Conservation (phyloP, 2,888 invertebrate species). For the Machimus rusticus region DNA sequence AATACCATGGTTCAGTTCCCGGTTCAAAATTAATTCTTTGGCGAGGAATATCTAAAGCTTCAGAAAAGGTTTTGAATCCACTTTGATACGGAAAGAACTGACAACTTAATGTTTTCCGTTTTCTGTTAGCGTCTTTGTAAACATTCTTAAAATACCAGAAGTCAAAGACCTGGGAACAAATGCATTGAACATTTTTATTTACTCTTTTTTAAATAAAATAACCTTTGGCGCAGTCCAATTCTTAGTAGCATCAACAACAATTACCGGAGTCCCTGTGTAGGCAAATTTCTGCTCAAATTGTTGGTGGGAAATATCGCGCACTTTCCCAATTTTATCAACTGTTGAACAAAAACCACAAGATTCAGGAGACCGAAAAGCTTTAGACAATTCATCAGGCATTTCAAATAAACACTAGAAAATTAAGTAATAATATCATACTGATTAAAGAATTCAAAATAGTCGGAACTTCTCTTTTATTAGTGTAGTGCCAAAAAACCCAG, state of each 20-base stretch:
- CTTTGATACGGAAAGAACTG: conserved; percentile 96
- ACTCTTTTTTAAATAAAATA: not conserved
- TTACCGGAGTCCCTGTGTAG: conserved; percentile 80
- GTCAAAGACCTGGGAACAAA: conserved; percentile 69
- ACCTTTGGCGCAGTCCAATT: conserved; percentile 82
- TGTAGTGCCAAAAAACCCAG: conserved; percentile 4
- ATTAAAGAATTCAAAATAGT: not conserved
- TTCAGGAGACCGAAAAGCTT: conserved; percentile 72
- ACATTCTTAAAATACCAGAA: conserved; percentile 83
- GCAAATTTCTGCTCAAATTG: conserved; percentile 80
- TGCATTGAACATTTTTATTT: not conserved
- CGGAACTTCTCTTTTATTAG: conserved; percentile 16
- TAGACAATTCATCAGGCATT: conserved; percentile 46
- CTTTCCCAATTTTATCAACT: conserved; percentile 70
- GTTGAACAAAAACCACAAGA: conserved; percentile 80
- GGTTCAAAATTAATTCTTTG: conserved; percentile 68
- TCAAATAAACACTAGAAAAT: conserved; percentile 47
- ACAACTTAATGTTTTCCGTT: conserved; percentile 71
- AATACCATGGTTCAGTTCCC: conserved; percentile 67
- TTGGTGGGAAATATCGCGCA: conserved; percentile 71
- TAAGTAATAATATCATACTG: not conserved
- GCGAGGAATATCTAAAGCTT: conserved; percentile 83
- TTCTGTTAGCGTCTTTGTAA: conserved; percentile 70
- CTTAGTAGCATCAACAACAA: conserved; percentile 81
- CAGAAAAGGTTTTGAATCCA: conserved; percentile 77